Evolutionary conservation across 2,113 vertebrate species (phyloP).

Genomic region (Ia io): DNA sequence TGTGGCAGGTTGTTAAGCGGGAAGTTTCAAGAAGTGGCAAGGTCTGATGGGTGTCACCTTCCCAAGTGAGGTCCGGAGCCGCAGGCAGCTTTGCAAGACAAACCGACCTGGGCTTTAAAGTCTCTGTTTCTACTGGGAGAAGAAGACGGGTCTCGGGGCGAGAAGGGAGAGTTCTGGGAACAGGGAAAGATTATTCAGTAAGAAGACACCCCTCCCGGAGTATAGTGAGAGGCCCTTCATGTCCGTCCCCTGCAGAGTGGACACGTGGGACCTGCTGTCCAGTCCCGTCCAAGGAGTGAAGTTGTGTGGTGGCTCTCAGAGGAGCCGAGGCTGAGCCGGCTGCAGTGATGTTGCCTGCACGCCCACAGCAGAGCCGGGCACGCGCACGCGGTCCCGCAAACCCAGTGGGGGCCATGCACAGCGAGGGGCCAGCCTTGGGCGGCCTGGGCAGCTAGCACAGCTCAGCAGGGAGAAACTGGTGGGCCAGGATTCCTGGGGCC

Average conservation of each 20-base stretch:
- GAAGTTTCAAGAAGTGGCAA: neutral
- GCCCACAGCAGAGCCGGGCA: neutral
- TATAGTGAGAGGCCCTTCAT: neutral
- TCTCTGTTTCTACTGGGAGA: neutral
- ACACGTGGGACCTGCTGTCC: fast-evolving
- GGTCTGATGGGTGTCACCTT: neutral
- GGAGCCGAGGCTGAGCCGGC: neutral
- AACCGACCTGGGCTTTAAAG: neutral
- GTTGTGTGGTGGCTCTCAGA: neutral
- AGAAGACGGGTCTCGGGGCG: neutral
- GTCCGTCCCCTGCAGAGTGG: neutral
- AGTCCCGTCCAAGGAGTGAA: neutral
- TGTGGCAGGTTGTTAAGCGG: neutral
- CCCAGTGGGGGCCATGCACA: fast-evolving
- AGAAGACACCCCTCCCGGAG: neutral
- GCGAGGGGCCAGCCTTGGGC: fast-evolving
- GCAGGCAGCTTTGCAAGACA: neutral
- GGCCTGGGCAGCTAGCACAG: neutral
- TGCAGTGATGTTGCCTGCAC: fast-evolving
- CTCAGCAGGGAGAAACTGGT: neutral
- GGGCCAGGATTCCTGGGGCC: neutral
- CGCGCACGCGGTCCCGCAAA: fast-evolving
- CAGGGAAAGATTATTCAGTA: neutral
- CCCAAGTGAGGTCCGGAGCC: neutral
- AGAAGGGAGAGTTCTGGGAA: neutral